phyloP scores from a whole-genome alignment of 2,888 invertebrate species.

The Netelia melanura region DNA sequence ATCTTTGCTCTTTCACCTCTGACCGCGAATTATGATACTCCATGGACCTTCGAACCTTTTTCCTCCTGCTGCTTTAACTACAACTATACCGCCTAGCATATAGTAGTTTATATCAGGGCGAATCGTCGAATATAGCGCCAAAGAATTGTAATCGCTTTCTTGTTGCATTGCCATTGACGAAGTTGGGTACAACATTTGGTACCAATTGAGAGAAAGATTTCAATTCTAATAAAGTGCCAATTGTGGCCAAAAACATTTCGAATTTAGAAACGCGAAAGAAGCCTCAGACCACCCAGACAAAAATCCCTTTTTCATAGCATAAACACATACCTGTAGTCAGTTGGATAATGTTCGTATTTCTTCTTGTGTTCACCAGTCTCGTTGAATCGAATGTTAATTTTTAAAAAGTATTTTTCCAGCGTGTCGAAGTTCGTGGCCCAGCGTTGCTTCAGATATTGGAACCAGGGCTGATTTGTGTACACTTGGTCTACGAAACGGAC shows the following conservation, averaged over 20 bases:
- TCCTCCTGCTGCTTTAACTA: slow-evolving; percentile 14
- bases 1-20: slow-evolving; percentile 67
- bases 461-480: slow-evolving; percentile 94
- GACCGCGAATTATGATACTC: slow-evolving; percentile 68
- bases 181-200: not conserved
- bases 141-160: not conserved
- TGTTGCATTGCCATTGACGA: no score
- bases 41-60: slow-evolving; percentile 48
- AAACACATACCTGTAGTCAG: slow-evolving; percentile 88
- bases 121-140: slow-evolving; percentile 9
- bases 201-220: slow-evolving; percentile 26
- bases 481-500: slow-evolving; percentile 87
- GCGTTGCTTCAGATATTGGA: slow-evolving; percentile 94
- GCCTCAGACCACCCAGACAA: no score
- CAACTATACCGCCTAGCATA: slow-evolving; percentile 38
- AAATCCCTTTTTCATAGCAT: not conserved
- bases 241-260: no score
- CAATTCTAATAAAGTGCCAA: no score
- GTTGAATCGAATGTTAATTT: slow-evolving; percentile 95
- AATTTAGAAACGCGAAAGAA: no score
- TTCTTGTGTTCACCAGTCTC: slow-evolving; percentile 93
- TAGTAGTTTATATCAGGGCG: not conserved
- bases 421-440: slow-evolving; percentile 98
- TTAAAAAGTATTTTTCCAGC: slow-evolving; percentile 95
- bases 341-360: slow-evolving; percentile 95